Base-by-base conservation (phyloP, 1,140 invertebrate genomes). In the Lepidurus arcticus region DNA sequence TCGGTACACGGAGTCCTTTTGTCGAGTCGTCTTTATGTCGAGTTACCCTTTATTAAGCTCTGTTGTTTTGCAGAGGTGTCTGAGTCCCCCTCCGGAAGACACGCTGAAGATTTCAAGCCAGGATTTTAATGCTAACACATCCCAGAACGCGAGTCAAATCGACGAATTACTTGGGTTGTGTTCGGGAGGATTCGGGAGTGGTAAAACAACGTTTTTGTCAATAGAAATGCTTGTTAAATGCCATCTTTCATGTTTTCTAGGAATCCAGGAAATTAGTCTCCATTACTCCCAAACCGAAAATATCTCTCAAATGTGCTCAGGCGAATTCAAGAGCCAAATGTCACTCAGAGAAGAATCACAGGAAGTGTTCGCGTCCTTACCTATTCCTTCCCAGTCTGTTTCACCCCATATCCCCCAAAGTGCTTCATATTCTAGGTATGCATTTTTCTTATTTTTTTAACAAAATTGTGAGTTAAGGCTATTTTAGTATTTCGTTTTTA, bases 91-190 rank as follows among this genome's bases (percentile, higher is more conserved):
- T n/a, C 53, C 53, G 5, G 53, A 65, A 65, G 53, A 65, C 21
- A 65, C 53, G 21, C 16, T 21, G 21, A 65, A 65, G 21, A 65
- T 65, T 21, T 13, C 53, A 13, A 65, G 53, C 13, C 53, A 65
- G 21, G 16, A 65, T 16, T 16, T 16, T n/a, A 65, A 16, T 21
- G 53, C 53, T n/a, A 65, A 7, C 13, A 13, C 53, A 13, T 65
- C 53, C 21, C 53, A 65, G 53, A 11, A 7, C 21, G 4, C 13
- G 8, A 65, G 53, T 65, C 53, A 65, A 21, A 65, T 65, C 1
- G 53, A 65, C 3, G 53, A 65, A 65, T 65, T 65, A 65, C 53
- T 65, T 65, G 53, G 53, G 53, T 65, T 65, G 13, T 65, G 53
- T 21, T 65, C 53, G 21, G 53, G 53, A 65, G 21, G 21, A 16